Percentiles rank a stretch among this genome's conserved stretches.
phyloP scores from a whole-genome alignment of 2,797 vertebrate genomes.

The Arvicola amphibius region DNA sequence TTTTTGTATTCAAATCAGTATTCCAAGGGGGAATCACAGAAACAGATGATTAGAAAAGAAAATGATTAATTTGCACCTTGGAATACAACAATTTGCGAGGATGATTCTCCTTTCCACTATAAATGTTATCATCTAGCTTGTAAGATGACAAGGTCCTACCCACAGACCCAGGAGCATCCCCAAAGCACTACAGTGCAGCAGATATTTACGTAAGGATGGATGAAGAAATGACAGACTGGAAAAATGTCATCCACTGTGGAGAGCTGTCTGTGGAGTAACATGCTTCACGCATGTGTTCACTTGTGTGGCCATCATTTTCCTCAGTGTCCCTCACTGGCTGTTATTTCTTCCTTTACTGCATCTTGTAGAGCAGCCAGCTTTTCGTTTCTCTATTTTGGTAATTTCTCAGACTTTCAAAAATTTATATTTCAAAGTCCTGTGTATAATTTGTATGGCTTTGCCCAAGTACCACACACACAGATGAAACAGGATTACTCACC shows the following conservation, averaged over 20 bases:
- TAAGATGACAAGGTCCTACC: neutral
- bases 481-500: constrained; percentile 78
- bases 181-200: neutral
- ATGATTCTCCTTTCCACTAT: neutral
- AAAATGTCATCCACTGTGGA: neutral
- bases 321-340: neutral
- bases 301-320: neutral
- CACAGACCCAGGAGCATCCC: neutral
- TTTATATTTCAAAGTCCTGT: constrained; percentile 4
- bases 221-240: neutral
- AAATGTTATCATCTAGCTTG: neutral
- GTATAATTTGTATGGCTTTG: constrained; percentile 58
- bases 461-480: constrained; percentile 41
- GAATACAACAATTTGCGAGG: neutral
- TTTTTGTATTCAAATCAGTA: constrained; percentile 46
- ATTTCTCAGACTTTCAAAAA: constrained; percentile 60
- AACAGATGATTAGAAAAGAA: neutral
- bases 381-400: constrained; percentile 63
- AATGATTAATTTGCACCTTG: neutral
- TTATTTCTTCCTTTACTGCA: constrained; percentile 55
- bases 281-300: neutral
- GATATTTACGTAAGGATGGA: neutral
- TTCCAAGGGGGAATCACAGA: constrained; percentile 53
- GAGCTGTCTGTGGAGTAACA: neutral
- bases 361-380: constrained; percentile 3